Evolutionary conservation across 2,888 invertebrate species (phyloP).

Genomic region (Hypomecis punctinalis): DNA sequence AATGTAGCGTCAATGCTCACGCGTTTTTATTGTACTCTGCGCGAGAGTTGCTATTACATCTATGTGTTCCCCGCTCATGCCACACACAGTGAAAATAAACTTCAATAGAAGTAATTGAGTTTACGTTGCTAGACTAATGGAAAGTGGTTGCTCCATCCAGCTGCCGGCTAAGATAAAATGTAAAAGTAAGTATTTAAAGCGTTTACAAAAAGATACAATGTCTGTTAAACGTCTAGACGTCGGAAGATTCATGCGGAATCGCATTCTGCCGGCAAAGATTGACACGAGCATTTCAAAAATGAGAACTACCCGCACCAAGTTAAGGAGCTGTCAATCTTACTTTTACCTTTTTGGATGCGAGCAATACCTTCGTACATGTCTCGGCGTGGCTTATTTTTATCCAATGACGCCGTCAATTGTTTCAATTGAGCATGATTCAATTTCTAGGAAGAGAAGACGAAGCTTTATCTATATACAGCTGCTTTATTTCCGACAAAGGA

Average conservation of each 20-base stretch:
- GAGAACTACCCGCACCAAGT: constrained; percentile 28
- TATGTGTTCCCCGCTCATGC: constrained; percentile 50
- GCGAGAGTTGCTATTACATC: constrained; percentile 64
- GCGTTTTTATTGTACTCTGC: constrained; percentile 74
- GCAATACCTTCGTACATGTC: constrained; percentile 39
- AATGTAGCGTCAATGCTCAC: constrained; percentile 74
- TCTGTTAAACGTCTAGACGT: constrained; percentile 29
- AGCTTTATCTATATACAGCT: background rate
- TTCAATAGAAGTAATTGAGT: constrained; percentile 28
- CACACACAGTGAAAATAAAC: constrained; percentile 61
- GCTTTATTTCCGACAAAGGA: background rate
- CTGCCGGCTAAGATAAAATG: constrained; percentile 1
- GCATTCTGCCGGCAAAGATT: constrained; percentile 23
- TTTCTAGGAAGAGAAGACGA: constrained; percentile 17
- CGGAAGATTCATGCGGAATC: constrained; percentile 26
- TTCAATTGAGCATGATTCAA: constrained; percentile 40
- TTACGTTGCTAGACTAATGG: constrained; percentile 9
- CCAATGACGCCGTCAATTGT: constrained; percentile 45
- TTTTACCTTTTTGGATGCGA: constrained; percentile 38
- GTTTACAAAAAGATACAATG: constrained; percentile 16
- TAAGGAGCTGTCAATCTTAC: constrained; percentile 43
- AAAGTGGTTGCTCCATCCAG: constrained; percentile 4
- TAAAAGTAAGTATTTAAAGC: constrained; percentile 10
- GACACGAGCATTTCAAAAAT: constrained; percentile 27
- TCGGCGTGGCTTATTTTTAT: constrained; percentile 43